Base-by-base conservation (phyloP, 1,140 invertebrate genomes). In the Ectropis grisescens region DNA sequence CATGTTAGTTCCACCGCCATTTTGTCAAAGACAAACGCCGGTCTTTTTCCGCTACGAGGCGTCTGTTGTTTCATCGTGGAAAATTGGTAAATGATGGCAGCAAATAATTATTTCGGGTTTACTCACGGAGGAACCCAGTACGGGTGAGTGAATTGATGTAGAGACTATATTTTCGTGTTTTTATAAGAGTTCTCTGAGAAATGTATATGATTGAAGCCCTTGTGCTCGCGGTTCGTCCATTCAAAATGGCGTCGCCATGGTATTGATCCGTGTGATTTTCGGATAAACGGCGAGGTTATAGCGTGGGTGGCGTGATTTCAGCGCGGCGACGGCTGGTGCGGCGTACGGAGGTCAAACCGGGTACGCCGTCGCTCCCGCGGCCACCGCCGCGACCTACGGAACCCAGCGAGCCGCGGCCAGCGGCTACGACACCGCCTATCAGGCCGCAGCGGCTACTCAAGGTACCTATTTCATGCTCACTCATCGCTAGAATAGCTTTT, bases 51-150 rank as follows among this genome's bases (percentile, higher is more conserved):
- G 58, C 58, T 47, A 41, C 56, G 58, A 72, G 59, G 70, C 65
- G 67, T 60, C 62, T 67, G n/a, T n/a, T 62, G 57, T 74, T 71
- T 68, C 55, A 52, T 61, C 49, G 66, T 47, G 58, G 58, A 71
- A 61, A 68, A 74, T 70, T 74, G 56, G 74, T 79, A 66, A 79
- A 75, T 78, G 64, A 95, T 94, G 93, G 91, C 93, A 78, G 90
- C 92, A 80, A 94, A 95, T 86, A 95, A 95, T 88, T 95, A 94
- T 86, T 93, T 93, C 82, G 93, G 93, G 60, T 95, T 94, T 88
- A 92, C 92, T 67, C 93, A 94, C 76, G 90, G 92, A 58, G 92
- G 92, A 78, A 93, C 93, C 60, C 93, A 95, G 86, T 94, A 95
- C 83, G 91, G 91, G 90, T 92, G 86, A 84, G 88, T 84, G 16